Percentiles rank a stretch among this genome's conserved stretches.
Evolutionary conservation across 2,888 invertebrate genomes (phyloP).

Genomic region (Buathra laborator): DNA sequence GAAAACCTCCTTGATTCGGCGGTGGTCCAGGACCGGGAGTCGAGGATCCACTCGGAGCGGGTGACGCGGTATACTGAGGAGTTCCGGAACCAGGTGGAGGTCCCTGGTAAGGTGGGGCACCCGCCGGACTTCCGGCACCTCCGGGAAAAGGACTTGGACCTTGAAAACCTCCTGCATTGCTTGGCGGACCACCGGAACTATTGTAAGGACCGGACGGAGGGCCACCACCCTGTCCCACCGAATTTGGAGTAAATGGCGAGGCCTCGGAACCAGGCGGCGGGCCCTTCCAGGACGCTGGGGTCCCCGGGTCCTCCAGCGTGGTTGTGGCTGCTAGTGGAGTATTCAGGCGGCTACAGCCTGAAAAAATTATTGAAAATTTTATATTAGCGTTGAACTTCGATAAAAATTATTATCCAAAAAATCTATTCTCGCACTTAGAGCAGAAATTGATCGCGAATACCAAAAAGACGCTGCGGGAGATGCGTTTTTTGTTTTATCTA

Average conservation of each 20-base stretch:
- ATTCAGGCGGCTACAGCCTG: constrained; percentile 93
- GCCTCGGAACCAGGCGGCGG: constrained; percentile 89
- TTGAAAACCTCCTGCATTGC: constrained; percentile 87
- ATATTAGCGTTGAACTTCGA: not conserved
- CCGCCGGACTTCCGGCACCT: constrained; percentile 91
- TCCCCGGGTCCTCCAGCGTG: constrained; percentile 90
- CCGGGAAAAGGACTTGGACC: constrained; percentile 88
- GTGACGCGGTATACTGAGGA: constrained; percentile 94
- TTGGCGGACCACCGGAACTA: constrained; percentile 84
- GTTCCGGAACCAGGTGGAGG: constrained; percentile 91
- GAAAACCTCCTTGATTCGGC: constrained; percentile 86
- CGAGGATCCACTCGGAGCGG: constrained; percentile 93
- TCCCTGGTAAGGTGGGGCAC: constrained; percentile 90
- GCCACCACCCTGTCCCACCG: constrained; percentile 87
- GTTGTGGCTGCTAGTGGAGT: constrained; percentile 86
- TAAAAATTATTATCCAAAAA: not conserved
- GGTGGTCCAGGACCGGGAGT: constrained; percentile 92
- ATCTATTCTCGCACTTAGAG: too few species aligned
- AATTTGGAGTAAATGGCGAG: constrained; percentile 89
- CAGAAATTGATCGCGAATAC: too few species aligned
- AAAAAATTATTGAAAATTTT: constrained; percentile 72
- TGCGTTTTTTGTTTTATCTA: not conserved
- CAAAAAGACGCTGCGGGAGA: too few species aligned
- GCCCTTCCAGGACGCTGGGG: constrained; percentile 92
- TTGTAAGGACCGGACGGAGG: constrained; percentile 86